These are phyloP conservation scores for Aspidapion aeneum DNA, from an alignment of 2,888 invertebrate species.

Conservation along the genomic window DNA sequence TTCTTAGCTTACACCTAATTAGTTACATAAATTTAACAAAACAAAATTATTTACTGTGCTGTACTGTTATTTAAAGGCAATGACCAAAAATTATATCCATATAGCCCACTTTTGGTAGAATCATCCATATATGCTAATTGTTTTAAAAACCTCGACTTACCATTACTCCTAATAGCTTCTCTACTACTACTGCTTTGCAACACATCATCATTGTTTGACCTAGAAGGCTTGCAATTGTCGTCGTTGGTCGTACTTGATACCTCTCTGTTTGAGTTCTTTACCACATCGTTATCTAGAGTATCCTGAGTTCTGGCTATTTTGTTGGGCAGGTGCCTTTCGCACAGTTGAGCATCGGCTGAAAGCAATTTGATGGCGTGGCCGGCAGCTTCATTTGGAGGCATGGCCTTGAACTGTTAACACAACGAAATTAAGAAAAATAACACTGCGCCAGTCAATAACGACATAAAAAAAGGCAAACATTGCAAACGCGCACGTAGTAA, in stretches of 20 bases:
- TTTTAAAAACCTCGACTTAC: too few relatives aligned
- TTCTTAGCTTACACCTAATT: too few relatives aligned
- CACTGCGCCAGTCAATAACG: too few relatives aligned
- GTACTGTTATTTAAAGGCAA: too few relatives aligned
- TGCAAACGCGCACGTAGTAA: too few relatives aligned
- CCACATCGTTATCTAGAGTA: slow-evolving; percentile 5
- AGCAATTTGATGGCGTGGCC: slow-evolving; percentile 84
- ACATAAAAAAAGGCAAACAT: too few relatives aligned
- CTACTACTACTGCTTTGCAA: slow-evolving; percentile 30
- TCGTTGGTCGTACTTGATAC: background rate
- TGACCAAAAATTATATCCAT: too few relatives aligned
- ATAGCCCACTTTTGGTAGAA: too few relatives aligned
- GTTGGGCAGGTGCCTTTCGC: slow-evolving; percentile 70
- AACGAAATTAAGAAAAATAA: background rate
- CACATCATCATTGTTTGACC: slow-evolving; percentile 37
- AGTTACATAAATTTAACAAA: too few relatives aligned
- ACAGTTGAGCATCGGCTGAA: slow-evolving; percentile 78
- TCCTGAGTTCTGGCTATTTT: slow-evolving; percentile 65
- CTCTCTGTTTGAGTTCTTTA: slow-evolving; percentile 21
- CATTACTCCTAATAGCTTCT: slow-evolving; percentile 32
- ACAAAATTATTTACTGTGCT: too few relatives aligned
- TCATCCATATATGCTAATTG: too few relatives aligned
- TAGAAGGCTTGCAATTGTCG: slow-evolving; percentile 18
- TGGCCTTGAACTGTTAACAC: slow-evolving; percentile 56
- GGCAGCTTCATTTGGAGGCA: slow-evolving; percentile 87